Conservation (phyloP, 53 echinoderm and acorn worm genomes). For the Crossaster papposus region DNA sequence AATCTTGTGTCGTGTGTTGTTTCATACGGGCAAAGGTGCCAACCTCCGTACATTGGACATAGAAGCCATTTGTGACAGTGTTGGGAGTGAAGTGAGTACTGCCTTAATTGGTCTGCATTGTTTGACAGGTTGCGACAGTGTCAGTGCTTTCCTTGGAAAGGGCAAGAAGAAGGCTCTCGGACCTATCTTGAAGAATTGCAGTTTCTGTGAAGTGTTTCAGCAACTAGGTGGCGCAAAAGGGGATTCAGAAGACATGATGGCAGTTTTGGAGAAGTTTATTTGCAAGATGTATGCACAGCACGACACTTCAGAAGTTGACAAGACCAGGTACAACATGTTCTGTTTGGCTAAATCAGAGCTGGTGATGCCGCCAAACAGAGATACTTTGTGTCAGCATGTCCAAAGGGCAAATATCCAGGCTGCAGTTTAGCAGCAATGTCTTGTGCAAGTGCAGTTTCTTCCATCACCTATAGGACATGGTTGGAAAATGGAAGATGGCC, state of each 20-base stretch:
- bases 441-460: not conserved
- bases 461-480: slow-evolving; percentile 7
- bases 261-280: no score
- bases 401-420: slow-evolving; percentile 19
- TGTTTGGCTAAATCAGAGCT: no score
- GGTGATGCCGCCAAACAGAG: not conserved
- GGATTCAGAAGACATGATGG: no score
- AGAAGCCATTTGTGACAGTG: not conserved
- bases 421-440: not conserved
- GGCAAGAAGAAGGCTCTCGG: no score
- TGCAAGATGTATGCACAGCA: no score
- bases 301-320: no score
- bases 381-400: not conserved
- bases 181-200: no score
- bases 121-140: slow-evolving; percentile 73
- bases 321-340: no score
- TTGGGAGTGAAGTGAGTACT: not conserved
- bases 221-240: no score
- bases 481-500: not conserved
- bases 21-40: slow-evolving; percentile 66
- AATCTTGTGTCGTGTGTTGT: slow-evolving; percentile 22
- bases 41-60: slow-evolving; percentile 42
- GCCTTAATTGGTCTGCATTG: slow-evolving; percentile 70
- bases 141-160: no score
- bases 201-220: no score